phyloP scores from a whole-genome alignment of 2,888 invertebrate species.

The Incurvaria masculella region DNA sequence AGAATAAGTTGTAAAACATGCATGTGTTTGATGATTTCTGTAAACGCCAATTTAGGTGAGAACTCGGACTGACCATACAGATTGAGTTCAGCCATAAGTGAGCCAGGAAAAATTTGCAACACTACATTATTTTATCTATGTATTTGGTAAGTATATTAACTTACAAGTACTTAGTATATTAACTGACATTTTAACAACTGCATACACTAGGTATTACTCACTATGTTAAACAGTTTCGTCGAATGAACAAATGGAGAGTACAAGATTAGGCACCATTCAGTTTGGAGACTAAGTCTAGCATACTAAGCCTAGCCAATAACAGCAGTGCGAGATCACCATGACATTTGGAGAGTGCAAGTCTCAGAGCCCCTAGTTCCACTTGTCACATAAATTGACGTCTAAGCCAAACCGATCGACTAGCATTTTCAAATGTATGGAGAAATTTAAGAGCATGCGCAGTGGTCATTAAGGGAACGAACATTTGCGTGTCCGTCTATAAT shows the following conservation, averaged over 20 bases:
- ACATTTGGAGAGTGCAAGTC: conserved; percentile 2
- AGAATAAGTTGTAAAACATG: too few species aligned
- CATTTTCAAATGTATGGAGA: too few species aligned
- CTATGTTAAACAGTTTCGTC: background rate
- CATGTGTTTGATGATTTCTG: too few species aligned
- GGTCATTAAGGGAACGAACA: conserved; percentile 24
- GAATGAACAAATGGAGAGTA: conserved; percentile 17
- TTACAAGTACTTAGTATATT: conserved; percentile 7
- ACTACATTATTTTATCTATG: background rate
- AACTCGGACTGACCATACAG: too few species aligned
- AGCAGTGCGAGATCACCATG: conserved; percentile 22
- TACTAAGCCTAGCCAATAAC: conserved; percentile 31
- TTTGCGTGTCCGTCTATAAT: conserved; percentile 5
- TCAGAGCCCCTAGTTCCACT: conserved; percentile 23
- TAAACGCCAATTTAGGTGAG: too few species aligned
- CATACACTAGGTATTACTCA: background rate
- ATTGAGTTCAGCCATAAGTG: too few species aligned
- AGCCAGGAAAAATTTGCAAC: conserved; percentile 1
- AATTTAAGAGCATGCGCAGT: too few species aligned
- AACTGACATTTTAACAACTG: background rate
- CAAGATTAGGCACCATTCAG: conserved; percentile 50
- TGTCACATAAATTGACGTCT: too few species aligned
- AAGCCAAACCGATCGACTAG: too few species aligned
- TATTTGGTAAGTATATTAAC: background rate
- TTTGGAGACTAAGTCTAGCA: conserved; percentile 45